Evolutionary conservation across 1,140 invertebrate species (phyloP).

Genomic region (Caenorhabditis briggsae): DNA sequence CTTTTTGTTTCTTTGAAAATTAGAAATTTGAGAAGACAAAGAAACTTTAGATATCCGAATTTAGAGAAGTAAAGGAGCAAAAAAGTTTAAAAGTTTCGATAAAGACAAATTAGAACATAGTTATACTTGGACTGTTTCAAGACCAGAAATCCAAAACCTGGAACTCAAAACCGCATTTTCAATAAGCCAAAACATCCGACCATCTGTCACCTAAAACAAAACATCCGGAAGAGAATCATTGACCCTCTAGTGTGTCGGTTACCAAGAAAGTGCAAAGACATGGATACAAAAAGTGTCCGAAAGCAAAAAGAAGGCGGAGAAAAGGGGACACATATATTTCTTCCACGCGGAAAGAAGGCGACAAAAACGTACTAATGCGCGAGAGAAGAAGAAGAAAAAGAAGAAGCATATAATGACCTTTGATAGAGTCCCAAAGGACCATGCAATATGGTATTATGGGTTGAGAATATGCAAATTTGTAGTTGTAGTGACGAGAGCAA

Average conservation of each 20-base stretch:
- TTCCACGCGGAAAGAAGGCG: constrained; percentile 45
- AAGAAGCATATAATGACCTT: constrained; percentile 49
- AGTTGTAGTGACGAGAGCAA: not conserved
- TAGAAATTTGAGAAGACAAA: not conserved
- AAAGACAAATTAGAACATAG: not conserved
- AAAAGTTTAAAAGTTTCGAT: not conserved
- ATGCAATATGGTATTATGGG: constrained; percentile 45
- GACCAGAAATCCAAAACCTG: no score
- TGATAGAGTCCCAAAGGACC: constrained; percentile 37
- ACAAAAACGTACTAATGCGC: constrained; percentile 51
- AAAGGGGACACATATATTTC: constrained; percentile 40
- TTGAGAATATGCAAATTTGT: constrained; percentile 54
- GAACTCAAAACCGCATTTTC: no score
- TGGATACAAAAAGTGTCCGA: not conserved
- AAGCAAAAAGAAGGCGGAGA: not conserved
- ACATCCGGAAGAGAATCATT: not conserved
- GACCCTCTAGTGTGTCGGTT: not conserved
- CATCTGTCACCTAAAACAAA: not conserved
- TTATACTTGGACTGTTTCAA: not conserved
- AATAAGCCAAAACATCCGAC: no score
- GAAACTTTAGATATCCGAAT: not conserved
- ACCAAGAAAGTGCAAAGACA: constrained; percentile 18
- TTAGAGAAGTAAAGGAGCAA: not conserved
- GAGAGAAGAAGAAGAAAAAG: constrained; percentile 12
- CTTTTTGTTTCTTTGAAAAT: not conserved